phyloP scores from a whole-genome alignment of 2,888 invertebrate genomes.

The Gymnosoma rotundatum region DNA sequence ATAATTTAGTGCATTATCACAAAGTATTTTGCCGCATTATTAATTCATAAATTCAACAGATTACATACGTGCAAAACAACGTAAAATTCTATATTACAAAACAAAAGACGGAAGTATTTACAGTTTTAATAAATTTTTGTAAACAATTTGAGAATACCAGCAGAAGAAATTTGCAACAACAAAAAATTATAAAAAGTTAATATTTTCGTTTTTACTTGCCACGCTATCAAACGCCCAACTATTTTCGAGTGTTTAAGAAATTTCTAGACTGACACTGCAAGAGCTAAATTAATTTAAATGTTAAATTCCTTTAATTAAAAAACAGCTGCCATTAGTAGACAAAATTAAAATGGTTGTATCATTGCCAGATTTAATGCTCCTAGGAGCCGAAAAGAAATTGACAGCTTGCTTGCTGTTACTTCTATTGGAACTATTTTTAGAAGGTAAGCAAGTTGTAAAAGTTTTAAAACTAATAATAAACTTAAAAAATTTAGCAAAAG shows the following conservation, averaged over 20 bases:
- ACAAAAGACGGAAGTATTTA: not conserved
- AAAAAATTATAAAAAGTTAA: conserved; percentile 44
- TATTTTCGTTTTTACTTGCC: conserved; percentile 36
- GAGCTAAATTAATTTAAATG: conserved; percentile 29
- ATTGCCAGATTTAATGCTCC: conserved; percentile 76
- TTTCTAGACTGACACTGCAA: conserved; percentile 12
- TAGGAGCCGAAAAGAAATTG: conserved; percentile 84
- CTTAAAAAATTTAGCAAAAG: not conserved
- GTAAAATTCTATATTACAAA: not conserved
- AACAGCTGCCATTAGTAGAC: conserved; percentile 27
- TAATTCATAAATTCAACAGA: conserved; percentile 36
- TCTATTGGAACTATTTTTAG: conserved; percentile 87
- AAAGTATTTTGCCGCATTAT: conserved; percentile 26
- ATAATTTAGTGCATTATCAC: conserved; percentile 32
- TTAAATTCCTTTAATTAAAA: conserved; percentile 19
- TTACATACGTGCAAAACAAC: not conserved
- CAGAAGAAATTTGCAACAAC: conserved; percentile 35
- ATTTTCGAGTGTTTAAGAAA: conserved; percentile 17
- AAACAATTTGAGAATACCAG: conserved; percentile 6
- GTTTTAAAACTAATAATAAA: not conserved
- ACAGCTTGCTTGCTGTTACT: conserved; percentile 87
- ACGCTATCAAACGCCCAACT: conserved; percentile 60
- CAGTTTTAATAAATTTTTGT: not conserved
- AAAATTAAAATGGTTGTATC: conserved; percentile 74
- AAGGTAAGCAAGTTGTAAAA: conserved; percentile 83